A percentile compares a stretch with the other conserved stretches of the same genome.
These are phyloP conservation scores for Tuberolachnus salignus DNA, from an alignment of 2,888 invertebrate species.

Conservation along the genomic window DNA sequence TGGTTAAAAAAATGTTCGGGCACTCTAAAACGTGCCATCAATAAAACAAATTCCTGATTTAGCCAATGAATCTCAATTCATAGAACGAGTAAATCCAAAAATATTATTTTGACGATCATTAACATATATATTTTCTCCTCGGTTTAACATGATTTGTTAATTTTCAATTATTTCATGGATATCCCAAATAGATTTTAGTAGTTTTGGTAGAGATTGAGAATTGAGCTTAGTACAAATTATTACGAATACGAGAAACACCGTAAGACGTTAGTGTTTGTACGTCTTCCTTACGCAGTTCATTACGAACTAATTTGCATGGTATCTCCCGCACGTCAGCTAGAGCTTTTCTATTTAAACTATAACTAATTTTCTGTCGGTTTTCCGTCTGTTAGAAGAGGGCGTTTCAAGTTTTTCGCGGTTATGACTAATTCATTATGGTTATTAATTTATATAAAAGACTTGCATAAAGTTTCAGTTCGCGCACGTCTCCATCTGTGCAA, in stretches of 20 bases:
- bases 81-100: conserved; percentile 6
- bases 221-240: conserved; percentile 2
- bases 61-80: background rate
- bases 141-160: background rate
- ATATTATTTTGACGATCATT: background rate
- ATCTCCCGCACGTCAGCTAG: background rate
- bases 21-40: background rate
- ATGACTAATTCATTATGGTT: too few species aligned
- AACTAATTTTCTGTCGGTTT: conserved; percentile 1
- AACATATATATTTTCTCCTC: background rate
- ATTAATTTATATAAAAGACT: too few species aligned
- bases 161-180: conserved; percentile 13
- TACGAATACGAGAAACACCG: background rate
- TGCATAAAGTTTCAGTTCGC: too few species aligned
- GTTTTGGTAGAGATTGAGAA: background rate
- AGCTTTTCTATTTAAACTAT: background rate
- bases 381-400: too few species aligned
- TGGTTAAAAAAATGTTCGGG: background rate
- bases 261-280: background rate
- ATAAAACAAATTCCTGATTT: background rate
- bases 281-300: background rate
- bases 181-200: conserved; percentile 9
- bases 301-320: background rate
- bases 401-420: too few species aligned
- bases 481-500: too few species aligned